These are phyloP conservation scores for Chiloscyllium punctatum DNA, from an alignment of 2,797 vertebrate species.

Conservation along the genomic window DNA sequence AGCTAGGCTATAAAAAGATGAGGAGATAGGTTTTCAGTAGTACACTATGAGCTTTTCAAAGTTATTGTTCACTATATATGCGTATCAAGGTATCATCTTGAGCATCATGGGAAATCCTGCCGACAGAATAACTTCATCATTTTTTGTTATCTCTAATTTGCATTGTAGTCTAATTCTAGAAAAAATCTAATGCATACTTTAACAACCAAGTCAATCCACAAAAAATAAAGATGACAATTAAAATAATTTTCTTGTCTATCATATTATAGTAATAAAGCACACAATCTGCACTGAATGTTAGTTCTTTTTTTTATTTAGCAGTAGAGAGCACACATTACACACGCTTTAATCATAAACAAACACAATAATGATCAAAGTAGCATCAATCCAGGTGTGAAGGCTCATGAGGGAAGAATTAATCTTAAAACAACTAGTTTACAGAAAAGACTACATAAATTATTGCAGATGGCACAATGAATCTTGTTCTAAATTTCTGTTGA, in stretches of 20 bases:
- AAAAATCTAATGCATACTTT: neutral
- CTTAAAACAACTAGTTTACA: neutral
- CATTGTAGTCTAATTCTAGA: neutral
- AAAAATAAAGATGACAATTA: neutral
- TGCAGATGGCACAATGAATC: neutral
- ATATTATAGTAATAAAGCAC: neutral
- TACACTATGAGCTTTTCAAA: neutral
- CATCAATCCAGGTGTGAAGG: neutral
- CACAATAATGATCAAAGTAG: too few species aligned
- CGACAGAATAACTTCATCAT: neutral
- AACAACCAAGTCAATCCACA: neutral
- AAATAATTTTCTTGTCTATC: neutral
- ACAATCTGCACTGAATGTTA: neutral
- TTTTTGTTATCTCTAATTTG: neutral
- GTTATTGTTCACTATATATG: neutral
- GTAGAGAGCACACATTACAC: neutral
- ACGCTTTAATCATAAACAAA: neutral
- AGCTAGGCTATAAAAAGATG: conserved; percentile 51
- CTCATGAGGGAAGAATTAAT: neutral
- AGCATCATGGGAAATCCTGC: neutral
- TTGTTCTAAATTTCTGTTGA: neutral
- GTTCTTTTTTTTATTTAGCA: neutral
- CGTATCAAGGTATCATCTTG: conserved; percentile 3
- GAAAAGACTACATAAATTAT: neutral
- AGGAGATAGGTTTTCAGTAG: neutral